These are phyloP conservation scores for Trichopria drosophilae DNA, from an alignment of 2,888 invertebrate species.

Conservation along the genomic window DNA sequence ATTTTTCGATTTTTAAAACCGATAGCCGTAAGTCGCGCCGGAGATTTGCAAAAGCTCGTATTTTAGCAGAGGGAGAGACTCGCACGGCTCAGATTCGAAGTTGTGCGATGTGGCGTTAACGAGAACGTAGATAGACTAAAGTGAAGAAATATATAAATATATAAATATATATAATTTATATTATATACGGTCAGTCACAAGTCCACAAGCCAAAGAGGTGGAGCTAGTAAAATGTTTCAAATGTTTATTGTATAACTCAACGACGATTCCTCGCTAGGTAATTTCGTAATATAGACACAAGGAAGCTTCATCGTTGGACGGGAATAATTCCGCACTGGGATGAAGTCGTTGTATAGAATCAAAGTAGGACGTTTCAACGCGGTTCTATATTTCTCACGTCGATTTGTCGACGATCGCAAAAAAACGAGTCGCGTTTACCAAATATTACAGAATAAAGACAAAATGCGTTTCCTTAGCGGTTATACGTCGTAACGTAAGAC, in stretches of 20 bases:
- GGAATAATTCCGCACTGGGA: constrained; percentile 23
- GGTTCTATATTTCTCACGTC: constrained; percentile 1
- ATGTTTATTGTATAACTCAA: constrained; percentile 43
- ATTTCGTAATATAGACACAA: constrained; percentile 36
- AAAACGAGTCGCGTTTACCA: constrained; percentile 31
- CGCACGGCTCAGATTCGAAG: too few species aligned
- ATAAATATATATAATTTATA: constrained; percentile 41
- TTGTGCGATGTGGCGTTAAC: constrained; percentile 16
- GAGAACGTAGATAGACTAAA: constrained; percentile 19
- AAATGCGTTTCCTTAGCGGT: constrained; percentile 28
- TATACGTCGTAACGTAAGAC: constrained; percentile 18
- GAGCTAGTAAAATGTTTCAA: constrained; percentile 51
- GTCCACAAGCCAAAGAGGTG: constrained; percentile 58
- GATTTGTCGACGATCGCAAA: constrained; percentile 27
- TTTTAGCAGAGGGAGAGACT: too few species aligned
- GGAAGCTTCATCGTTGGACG: constrained; percentile 33
- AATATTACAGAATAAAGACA: constrained; percentile 30
- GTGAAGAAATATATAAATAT: constrained; percentile 29
- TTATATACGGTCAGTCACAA: constrained; percentile 50
- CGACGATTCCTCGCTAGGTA: constrained; percentile 41
- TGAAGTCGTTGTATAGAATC: constrained; percentile 12
- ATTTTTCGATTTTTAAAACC: too few species aligned
- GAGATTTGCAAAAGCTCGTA: too few species aligned
- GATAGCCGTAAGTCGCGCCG: too few species aligned
- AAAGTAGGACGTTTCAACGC: not conserved